Evolutionary conservation across 2,113 vertebrate species (phyloP).

Genomic region (Lepidothrix coronata): DNA sequence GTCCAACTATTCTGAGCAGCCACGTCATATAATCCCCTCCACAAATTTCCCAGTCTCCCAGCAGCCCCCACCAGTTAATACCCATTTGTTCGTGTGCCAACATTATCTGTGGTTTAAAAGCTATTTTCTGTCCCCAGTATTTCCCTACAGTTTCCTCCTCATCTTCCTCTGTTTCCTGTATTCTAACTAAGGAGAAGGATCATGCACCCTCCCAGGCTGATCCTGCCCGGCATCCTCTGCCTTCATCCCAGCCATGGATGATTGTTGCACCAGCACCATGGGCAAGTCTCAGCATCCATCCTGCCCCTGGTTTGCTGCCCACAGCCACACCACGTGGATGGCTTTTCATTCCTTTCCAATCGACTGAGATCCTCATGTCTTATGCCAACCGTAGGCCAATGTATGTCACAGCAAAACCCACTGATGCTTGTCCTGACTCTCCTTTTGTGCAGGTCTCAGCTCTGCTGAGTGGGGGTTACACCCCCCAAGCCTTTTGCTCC

Average conservation of each 20-base stretch:
- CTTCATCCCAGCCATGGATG: accelerated
- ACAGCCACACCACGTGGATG: not conserved
- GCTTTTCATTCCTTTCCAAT: not conserved
- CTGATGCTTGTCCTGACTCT: not conserved
- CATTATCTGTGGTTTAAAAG: not conserved
- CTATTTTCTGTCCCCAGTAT: not conserved
- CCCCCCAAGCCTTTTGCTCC: not conserved
- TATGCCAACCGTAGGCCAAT: not conserved
- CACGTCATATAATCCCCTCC: not conserved
- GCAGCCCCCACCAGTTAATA: constrained; percentile 22
- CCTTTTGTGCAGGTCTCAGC: not conserved
- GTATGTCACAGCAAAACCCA: not conserved
- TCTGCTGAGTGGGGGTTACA: not conserved
- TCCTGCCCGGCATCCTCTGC: not conserved
- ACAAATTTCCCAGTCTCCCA: constrained; percentile 2
- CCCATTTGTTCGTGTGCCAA: constrained; percentile 24
- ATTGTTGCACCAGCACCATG: not conserved
- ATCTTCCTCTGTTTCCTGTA: not conserved
- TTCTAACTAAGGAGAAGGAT: not conserved
- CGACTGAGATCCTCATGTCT: accelerated
- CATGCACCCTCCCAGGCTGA: not conserved
- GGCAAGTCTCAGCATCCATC: not conserved
- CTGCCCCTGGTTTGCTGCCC: accelerated
- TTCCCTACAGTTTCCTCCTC: not conserved
- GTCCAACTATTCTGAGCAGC: constrained; percentile 27